Evolutionary conservation across 2,888 invertebrate species (phyloP), one percentile per base, ranked within the genome.

Genomic region (Tortricodes alternella): DNA sequence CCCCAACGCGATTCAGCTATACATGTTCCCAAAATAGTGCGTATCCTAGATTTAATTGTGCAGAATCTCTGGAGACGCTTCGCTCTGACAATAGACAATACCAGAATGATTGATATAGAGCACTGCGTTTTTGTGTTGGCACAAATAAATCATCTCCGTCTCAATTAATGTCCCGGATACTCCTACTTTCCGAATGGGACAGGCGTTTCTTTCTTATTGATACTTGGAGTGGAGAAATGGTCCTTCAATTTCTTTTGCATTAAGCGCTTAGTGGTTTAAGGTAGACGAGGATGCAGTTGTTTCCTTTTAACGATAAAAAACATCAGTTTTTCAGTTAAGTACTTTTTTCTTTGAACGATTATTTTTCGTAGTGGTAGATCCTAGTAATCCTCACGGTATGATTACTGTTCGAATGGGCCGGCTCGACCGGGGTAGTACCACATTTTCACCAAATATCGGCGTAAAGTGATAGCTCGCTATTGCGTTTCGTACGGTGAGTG

Each of bases 111-210:
- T 71, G 71, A 77, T 63, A 52, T 68, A 62, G 65, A 66, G 64
- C 62, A 56, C 58, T 65, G 62, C 62, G 63, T 67, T 72, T 73
- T 74, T 74, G 64, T 70, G 66, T 68, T 56, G 61, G 61, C 67
- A 59, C 64, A 65, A 67, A 77, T 76, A 72, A 76, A 77, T 75
- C 75, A 77, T 75, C 70, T 70, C 63, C 66, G 63, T 70, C 70
- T 74, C 72, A 70, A 73, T 76, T 72, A 76, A 74, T 71, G 75
- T 76, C 70, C 62, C 65, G 58, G 67, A 65, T 67, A 62, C 62
- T 61, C 59, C 53, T 38, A 46, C 59, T 55, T 49, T 57, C 60
- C 59, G 59, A 65, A 71, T 70, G 59, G 67, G 62, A 70, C 63
- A 64, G 71, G 68, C 70, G 67, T 68, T 71, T 64, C 61, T 61